These are phyloP conservation scores for Galemys pyrenaicus DNA, from an alignment of 2,113 vertebrate species.

Conservation along the genomic window DNA sequence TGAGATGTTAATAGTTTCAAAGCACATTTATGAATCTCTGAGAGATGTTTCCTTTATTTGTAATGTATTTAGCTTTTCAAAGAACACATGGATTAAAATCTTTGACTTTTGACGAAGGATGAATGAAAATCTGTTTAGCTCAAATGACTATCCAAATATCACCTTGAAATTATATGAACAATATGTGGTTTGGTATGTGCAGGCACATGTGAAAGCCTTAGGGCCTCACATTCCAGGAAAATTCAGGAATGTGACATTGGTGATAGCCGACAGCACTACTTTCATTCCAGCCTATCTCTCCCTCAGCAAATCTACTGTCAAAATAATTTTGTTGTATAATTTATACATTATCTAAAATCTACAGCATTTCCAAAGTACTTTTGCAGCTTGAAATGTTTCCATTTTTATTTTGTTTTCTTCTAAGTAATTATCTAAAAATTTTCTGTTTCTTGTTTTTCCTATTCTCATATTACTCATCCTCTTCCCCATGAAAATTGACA, in stretches of 20 bases:
- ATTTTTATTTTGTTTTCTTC: slow-evolving; percentile 43
- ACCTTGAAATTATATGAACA: background rate
- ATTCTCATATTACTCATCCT: background rate
- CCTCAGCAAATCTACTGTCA: background rate
- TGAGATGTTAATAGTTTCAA: slow-evolving; percentile 16
- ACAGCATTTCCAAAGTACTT: background rate
- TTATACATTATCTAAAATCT: background rate
- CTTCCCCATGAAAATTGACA: background rate
- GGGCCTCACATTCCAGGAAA: background rate
- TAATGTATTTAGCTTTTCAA: slow-evolving; percentile 23
- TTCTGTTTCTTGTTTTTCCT: background rate
- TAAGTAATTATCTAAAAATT: background rate
- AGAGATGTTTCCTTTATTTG: background rate
- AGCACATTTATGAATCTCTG: slow-evolving; percentile 14
- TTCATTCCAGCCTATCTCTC: background rate
- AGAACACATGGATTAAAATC: background rate
- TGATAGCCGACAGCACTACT: background rate
- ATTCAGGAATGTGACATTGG: background rate
- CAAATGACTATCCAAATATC: background rate
- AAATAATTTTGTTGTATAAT: slow-evolving; percentile 34
- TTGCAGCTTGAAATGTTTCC: slow-evolving; percentile 23
- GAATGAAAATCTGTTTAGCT: slow-evolving; percentile 1
- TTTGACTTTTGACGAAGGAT: background rate
- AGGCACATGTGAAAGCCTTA: background rate
- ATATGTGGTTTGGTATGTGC: background rate